Conservation (phyloP, 2,888 invertebrate species). For the Aphodius granarius region DNA sequence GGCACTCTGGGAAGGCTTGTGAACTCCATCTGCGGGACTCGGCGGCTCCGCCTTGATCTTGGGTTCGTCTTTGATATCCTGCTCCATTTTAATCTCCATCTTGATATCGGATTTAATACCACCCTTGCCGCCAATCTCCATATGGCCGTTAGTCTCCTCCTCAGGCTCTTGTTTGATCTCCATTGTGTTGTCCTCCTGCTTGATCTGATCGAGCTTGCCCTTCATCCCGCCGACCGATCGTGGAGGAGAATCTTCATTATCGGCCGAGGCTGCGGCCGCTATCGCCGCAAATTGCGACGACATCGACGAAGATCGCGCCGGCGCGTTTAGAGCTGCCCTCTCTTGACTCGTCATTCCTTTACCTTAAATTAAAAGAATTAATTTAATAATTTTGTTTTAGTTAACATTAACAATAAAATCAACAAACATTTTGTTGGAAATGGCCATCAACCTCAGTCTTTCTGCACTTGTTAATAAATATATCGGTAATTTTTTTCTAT, state of each 20-base stretch:
- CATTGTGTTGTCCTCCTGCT: slow-evolving; percentile 63
- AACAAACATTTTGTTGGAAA: too few species aligned
- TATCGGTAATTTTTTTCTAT: background rate
- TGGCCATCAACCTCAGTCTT: too few species aligned
- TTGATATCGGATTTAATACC: slow-evolving; percentile 58
- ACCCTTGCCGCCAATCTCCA: slow-evolving; percentile 56
- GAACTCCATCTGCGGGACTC: slow-evolving; percentile 58
- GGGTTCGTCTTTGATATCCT: slow-evolving; percentile 57
- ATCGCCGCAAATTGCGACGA: slow-evolving; percentile 76
- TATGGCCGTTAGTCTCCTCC: slow-evolving; percentile 54
- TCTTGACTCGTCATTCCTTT: slow-evolving; percentile 60
- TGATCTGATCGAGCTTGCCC: slow-evolving; percentile 67
- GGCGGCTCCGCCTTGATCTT: slow-evolving; percentile 61
- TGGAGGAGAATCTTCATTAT: slow-evolving; percentile 63
- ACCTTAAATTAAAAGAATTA: slow-evolving; percentile 32
- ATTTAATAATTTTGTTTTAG: too few species aligned
- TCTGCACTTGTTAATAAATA: too few species aligned
- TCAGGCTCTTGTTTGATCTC: slow-evolving; percentile 67
- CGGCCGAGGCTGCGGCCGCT: slow-evolving; percentile 68
- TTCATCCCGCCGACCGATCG: slow-evolving; percentile 61
- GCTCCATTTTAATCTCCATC: slow-evolving; percentile 63
- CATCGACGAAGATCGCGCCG: slow-evolving; percentile 57
- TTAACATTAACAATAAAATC: too few species aligned
- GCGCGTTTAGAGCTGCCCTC: slow-evolving; percentile 56
- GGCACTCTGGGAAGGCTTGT: slow-evolving; percentile 60